Base-by-base conservation (phyloP, 2,113 vertebrate species). In the Podiceps cristatus region DNA sequence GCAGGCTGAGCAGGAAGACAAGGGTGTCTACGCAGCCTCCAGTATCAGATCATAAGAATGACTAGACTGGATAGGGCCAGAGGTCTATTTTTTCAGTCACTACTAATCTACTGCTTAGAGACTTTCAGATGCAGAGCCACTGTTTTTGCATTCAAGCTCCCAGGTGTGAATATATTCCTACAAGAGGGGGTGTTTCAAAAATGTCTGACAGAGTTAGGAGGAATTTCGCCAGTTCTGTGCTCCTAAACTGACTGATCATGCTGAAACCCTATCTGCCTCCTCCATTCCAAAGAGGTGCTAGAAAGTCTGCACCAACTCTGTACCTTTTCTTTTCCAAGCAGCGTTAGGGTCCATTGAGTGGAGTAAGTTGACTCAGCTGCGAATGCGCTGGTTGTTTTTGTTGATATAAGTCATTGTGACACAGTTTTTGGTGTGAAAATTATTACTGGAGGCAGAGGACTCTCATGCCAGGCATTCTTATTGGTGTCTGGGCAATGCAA, bases 371-470 rank as follows among this genome's bases (percentile, higher is more conserved):
- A 71, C 60, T 95, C 22, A 4, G 7, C 68, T 87, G 42, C 31
- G 67, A 83, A 78, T 6, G 47, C 11, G 3, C 8, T 27, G 29
- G 12, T 25, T 81, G n/a, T 64, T 95, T 72, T 85, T 76, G 40
- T 75, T 78, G 47, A 25, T 68, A 8, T 25, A 93, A 92, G 64
- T 42, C 52, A 45, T 72, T 62, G 40, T 58, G 52, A 75, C 75
- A 90, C 37, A 81, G 86, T n/a, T 95, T 94, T 89, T 82, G 69
- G 44, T 75, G 60, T 90, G 56, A 59, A 75, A 78, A 19, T 90
- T 64, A 69, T 90, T 92, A 37, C 24, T 92, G n/a, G 44, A 56
- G 45, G 33, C 35, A 86, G 58, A 85, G 28, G 2, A 2, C 40
- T 95, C 16, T 40, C n/a, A 47, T 62, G 47, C 49, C 2, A 2